Conservation (phyloP, 2,797 vertebrate species). For the Anabas testudineus region DNA sequence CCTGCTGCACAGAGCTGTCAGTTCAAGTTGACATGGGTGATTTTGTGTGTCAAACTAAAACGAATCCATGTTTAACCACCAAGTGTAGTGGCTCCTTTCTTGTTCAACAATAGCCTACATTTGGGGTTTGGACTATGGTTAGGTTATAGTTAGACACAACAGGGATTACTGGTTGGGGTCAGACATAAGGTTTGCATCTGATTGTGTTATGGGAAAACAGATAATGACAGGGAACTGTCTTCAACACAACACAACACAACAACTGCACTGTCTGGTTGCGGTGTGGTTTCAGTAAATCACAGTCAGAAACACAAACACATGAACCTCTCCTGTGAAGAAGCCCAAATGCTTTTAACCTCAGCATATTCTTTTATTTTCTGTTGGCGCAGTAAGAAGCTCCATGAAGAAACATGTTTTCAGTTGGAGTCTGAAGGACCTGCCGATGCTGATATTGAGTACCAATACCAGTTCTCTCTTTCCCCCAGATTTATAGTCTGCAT, state of each 20-base stretch:
- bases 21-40: background rate
- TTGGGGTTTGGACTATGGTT: background rate
- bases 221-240: background rate
- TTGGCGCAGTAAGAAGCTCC: constrained; percentile 2
- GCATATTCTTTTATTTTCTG: constrained; percentile 1
- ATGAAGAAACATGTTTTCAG: constrained; percentile 5
- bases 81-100: no score
- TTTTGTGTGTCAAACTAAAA: background rate
- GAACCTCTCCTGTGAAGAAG: constrained; percentile 10
- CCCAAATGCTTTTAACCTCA: background rate
- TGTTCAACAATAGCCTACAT: no score
- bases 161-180: background rate
- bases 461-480: background rate
- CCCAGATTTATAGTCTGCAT: background rate
- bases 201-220: background rate
- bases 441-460: background rate
- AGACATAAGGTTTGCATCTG: background rate
- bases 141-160: no score
- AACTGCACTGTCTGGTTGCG: background rate
- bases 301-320: background rate
- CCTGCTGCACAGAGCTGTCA: background rate
- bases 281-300: no score
- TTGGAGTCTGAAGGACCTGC: background rate
- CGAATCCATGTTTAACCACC: no score
- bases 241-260: background rate